A percentile compares a stretch with the other conserved stretches of the same genome.
Evolutionary conservation across 2,888 invertebrate species (phyloP).

Genomic region (Chesias legatella): DNA sequence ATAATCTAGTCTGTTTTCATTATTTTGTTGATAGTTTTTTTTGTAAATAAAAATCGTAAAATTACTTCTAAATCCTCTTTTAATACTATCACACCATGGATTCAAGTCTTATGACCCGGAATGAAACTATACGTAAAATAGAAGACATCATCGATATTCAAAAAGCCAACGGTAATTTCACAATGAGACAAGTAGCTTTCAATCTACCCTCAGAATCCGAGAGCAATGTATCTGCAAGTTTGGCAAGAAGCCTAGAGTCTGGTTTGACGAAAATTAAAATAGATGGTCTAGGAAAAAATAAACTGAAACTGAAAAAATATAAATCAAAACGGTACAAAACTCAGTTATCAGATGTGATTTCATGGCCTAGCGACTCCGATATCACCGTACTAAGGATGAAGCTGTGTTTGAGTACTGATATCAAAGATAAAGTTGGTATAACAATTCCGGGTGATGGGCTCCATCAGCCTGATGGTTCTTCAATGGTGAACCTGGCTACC

Average conservation of each 20-base stretch:
- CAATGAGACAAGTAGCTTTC: slow-evolving; percentile 59
- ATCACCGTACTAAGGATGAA: slow-evolving; percentile 80
- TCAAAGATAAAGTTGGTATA: slow-evolving; percentile 68
- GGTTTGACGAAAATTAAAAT: slow-evolving; percentile 47
- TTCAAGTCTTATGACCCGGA: slow-evolving; percentile 26
- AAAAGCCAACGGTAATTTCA: slow-evolving; percentile 61
- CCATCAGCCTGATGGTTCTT: slow-evolving; percentile 78
- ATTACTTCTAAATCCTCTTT: slow-evolving; percentile 33
- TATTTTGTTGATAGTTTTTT: slow-evolving; percentile 36
- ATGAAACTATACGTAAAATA: slow-evolving; percentile 59
- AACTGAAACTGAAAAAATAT: slow-evolving; percentile 44
- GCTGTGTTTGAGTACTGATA: slow-evolving; percentile 48
- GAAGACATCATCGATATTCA: slow-evolving; percentile 71
- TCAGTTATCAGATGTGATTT: slow-evolving; percentile 52
- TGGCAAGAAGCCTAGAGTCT: slow-evolving; percentile 55
- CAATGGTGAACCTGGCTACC: slow-evolving; percentile 81
- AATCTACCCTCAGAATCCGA: slow-evolving; percentile 49
- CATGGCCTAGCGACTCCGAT: slow-evolving; percentile 82
- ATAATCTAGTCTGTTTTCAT: slow-evolving; percentile 9
- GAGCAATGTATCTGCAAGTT: slow-evolving; percentile 44
- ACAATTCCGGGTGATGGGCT: slow-evolving; percentile 78
- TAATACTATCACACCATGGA: slow-evolving; percentile 57
- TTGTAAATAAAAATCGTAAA: slow-evolving; percentile 42
- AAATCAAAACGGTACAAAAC: slow-evolving; percentile 45
- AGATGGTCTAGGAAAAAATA: slow-evolving; percentile 40